These are phyloP conservation scores for Ginglymostoma cirratum DNA, from an alignment of 2,113 vertebrate species.

Conservation along the genomic window DNA sequence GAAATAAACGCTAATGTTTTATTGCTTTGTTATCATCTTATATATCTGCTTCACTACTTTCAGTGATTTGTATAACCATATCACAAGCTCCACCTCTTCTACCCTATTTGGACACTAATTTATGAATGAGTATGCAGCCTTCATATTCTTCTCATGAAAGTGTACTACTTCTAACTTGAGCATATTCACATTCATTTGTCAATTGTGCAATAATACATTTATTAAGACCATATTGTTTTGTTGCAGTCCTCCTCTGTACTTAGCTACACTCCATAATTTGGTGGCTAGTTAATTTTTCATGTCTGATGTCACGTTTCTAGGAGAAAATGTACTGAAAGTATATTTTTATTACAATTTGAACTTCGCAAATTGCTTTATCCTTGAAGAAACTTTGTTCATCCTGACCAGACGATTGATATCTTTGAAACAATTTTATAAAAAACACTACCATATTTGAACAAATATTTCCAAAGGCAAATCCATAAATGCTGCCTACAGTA, in stretches of 20 bases:
- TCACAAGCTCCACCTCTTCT: background rate
- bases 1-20: background rate
- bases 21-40: background rate
- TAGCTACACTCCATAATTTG: background rate
- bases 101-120: background rate
- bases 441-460: conserved; percentile 3
- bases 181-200: background rate
- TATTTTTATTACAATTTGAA: conserved; percentile 6
- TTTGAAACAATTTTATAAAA: conserved; percentile 11
- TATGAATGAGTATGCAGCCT: background rate
- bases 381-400: background rate
- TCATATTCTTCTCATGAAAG: background rate
- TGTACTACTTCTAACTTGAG: background rate
- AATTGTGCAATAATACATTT: background rate
- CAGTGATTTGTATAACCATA: background rate
- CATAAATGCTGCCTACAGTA: background rate
- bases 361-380: background rate
- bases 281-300: background rate
- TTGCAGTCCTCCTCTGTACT: background rate
- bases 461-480: background rate
- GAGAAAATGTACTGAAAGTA: background rate
- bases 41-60: background rate
- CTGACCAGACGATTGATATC: background rate
- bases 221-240: background rate
- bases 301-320: background rate